Conservation (phyloP, 2,797 vertebrate species). For the Spinus olivaceus region DNA sequence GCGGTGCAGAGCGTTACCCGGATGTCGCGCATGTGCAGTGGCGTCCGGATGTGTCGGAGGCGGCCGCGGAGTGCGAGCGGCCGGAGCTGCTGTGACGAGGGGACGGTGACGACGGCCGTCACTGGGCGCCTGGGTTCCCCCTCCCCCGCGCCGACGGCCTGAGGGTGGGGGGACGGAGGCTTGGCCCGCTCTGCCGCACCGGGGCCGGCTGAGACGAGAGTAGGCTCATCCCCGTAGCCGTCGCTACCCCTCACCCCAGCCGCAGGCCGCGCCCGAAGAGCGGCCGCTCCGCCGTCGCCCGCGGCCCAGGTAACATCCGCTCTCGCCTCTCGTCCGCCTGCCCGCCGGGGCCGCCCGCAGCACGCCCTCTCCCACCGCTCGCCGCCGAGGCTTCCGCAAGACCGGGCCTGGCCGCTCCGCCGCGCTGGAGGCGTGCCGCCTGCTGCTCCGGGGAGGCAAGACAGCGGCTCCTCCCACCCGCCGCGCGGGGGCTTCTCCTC, state of each 20-base stretch:
- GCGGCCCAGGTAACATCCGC: constrained; percentile 29
- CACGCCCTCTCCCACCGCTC: background rate
- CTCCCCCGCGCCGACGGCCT: background rate
- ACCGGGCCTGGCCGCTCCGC: background rate
- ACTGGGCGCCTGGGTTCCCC: background rate
- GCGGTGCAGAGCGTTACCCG: background rate
- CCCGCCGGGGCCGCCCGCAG: background rate
- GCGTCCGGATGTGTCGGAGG: background rate
- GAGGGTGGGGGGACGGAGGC: background rate
- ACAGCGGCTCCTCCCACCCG: no score
- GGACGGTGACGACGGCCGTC: background rate
- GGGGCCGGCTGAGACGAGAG: background rate
- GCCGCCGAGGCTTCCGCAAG: background rate
- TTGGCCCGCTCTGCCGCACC: background rate
- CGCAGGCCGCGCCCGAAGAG: background rate
- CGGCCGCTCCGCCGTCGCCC: background rate
- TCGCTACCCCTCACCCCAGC: background rate
- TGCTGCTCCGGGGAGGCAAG: background rate
- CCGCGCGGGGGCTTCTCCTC: background rate
- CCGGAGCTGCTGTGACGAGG: background rate
- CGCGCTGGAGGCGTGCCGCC: background rate
- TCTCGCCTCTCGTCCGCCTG: background rate
- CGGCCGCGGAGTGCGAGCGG: background rate
- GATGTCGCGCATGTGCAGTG: constrained; percentile 9
- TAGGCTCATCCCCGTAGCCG: background rate